Evolutionary conservation across 2,113 vertebrate genomes (phyloP).

Genomic region (Corydoras sp.): DNA sequence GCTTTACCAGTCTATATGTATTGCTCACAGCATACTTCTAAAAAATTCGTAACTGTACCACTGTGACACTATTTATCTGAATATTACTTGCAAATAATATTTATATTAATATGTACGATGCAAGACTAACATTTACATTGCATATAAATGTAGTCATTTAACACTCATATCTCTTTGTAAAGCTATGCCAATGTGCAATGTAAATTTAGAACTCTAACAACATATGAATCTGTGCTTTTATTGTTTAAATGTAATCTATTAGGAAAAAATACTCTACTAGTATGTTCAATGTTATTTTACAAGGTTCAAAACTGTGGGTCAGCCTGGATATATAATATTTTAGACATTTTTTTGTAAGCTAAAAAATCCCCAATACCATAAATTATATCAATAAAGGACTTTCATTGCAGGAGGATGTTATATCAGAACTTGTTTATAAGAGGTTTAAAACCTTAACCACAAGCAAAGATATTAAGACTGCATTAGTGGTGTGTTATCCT

Average conservation of each 20-base stretch:
- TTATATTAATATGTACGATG: too few species aligned
- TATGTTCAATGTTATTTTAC: too few species aligned
- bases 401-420: constrained; percentile 4
- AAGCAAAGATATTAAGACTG: constrained; percentile 45
- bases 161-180: too few species aligned
- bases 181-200: too few species aligned
- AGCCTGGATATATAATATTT: not conserved
- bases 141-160: too few species aligned
- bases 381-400: not conserved
- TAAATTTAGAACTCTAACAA: not conserved
- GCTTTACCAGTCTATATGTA: too few species aligned
- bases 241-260: not conserved
- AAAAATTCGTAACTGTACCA: too few species aligned
- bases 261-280: not conserved
- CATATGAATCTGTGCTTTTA: not conserved
- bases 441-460: constrained; percentile 18
- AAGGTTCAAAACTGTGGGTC: too few species aligned
- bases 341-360: not conserved
- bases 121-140: too few species aligned
- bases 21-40: too few species aligned
- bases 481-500: constrained; percentile 34
- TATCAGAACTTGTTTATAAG: not conserved
- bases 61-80: too few species aligned
- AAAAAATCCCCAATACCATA: not conserved
- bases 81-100: too few species aligned